Conservation (phyloP, 2,113 vertebrate genomes). For the Eulemur rufifrons region DNA sequence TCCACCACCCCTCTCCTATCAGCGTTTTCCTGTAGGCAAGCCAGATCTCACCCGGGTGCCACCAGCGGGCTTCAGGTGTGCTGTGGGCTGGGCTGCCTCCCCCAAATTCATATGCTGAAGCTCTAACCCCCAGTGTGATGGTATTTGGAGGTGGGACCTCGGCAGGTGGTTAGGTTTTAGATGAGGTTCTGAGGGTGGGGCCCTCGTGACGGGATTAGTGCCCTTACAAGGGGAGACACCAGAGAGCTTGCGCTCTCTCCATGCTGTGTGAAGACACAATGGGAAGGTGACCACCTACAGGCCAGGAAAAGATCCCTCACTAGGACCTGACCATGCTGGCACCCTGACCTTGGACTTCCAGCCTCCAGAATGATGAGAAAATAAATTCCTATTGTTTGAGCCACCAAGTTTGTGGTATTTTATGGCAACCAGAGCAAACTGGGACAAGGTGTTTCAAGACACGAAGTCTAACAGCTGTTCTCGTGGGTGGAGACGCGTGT, state of each 20-base stretch:
- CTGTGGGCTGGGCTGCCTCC: background rate
- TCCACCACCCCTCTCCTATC: background rate
- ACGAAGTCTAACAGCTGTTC: fast-evolving
- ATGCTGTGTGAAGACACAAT: fast-evolving
- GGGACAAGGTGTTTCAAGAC: too few species aligned
- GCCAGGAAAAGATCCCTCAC: background rate
- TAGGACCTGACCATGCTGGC: fast-evolving
- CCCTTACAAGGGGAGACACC: background rate
- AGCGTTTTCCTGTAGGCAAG: background rate
- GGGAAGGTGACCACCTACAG: background rate
- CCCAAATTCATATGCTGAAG: too few species aligned
- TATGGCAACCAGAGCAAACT: background rate
- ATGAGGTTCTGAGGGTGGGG: background rate
- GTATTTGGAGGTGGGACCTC: background rate
- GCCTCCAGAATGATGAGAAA: background rate
- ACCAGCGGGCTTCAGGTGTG: too few species aligned
- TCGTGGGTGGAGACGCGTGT: fast-evolving
- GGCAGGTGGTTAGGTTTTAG: background rate
- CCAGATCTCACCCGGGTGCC: fast-evolving
- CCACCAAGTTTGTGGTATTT: too few species aligned
- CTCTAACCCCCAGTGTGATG: background rate
- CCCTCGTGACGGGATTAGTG: background rate
- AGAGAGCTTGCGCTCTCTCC: too few species aligned
- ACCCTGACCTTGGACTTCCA: background rate
- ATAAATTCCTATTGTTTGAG: background rate